phyloP scores from a whole-genome alignment of 2,113 vertebrate genomes.

The Tachycineta bicolor region DNA sequence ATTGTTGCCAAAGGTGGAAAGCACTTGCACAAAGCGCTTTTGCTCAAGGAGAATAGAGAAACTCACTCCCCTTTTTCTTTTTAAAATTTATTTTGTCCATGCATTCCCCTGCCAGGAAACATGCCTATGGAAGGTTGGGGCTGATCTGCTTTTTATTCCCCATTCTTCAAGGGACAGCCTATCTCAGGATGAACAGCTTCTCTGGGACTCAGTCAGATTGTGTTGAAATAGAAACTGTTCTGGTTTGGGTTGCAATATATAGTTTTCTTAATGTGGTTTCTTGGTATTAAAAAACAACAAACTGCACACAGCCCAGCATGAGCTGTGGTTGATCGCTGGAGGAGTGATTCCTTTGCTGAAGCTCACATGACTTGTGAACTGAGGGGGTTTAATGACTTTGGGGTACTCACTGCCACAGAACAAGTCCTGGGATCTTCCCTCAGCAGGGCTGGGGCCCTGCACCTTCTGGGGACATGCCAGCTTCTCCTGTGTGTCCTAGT shows the following conservation, averaged over 20 bases:
- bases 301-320: rapidly evolving
- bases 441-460: neutral
- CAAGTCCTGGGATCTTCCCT: neutral
- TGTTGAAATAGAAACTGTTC: neutral
- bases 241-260: neutral
- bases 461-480: neutral
- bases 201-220: neutral
- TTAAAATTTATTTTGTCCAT: neutral
- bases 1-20: neutral
- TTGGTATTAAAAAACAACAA: neutral
- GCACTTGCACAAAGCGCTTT: neutral
- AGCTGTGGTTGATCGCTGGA: neutral
- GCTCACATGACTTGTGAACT: neutral
- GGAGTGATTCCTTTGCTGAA: neutral
- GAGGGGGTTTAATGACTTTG: neutral
- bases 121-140: neutral
- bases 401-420: neutral
- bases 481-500: neutral
- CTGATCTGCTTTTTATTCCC: neutral
- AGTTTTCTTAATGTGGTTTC: neutral
- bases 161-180: too few relatives aligned
- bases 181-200: neutral
- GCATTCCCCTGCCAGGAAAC: neutral
- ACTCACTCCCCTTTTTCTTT: neutral
- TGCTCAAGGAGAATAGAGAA: neutral